Evolutionary conservation across 2,888 invertebrate species (phyloP).

Genomic region (Acleris holmiana): DNA sequence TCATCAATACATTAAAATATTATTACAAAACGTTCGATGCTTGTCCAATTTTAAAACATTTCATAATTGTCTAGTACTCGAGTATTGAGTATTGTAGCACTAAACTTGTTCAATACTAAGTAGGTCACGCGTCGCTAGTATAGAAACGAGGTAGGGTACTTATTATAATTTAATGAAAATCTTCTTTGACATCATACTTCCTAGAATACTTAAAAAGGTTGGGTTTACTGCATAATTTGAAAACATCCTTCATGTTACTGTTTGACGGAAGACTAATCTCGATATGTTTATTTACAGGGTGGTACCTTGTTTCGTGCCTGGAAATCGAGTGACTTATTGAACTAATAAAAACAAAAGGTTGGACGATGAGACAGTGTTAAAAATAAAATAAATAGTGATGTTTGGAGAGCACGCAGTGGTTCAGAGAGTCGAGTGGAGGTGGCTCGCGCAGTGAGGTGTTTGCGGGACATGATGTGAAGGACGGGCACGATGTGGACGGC

Average conservation of each 20-base stretch:
- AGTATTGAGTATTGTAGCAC: not conserved
- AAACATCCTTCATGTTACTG: not conserved
- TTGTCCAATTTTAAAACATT: not conserved
- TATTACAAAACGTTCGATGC: too few relatives aligned
- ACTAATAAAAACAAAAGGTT: conserved; percentile 1
- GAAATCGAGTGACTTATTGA: not conserved
- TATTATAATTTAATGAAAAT: too few relatives aligned
- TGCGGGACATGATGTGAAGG: conserved; percentile 71
- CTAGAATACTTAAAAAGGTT: not conserved
- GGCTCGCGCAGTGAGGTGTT: conserved; percentile 51
- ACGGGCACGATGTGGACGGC: conserved; percentile 74
- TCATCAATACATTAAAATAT: too few relatives aligned
- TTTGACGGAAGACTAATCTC: not conserved
- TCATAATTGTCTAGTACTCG: not conserved
- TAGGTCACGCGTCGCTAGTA: not conserved
- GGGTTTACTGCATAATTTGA: not conserved
- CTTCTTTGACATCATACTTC: too few relatives aligned
- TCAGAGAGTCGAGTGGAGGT: conserved; percentile 22
- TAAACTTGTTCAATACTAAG: conserved; percentile 3
- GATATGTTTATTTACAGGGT: not conserved
- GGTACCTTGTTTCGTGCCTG: not conserved
- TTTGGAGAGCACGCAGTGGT: conserved; percentile 11
- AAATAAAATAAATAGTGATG: conserved; percentile 12
- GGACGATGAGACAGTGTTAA: conserved; percentile 6
- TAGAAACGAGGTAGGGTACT: not conserved